Conservation (phyloP, 2,113 vertebrate genomes). For the Mola mola region DNA sequence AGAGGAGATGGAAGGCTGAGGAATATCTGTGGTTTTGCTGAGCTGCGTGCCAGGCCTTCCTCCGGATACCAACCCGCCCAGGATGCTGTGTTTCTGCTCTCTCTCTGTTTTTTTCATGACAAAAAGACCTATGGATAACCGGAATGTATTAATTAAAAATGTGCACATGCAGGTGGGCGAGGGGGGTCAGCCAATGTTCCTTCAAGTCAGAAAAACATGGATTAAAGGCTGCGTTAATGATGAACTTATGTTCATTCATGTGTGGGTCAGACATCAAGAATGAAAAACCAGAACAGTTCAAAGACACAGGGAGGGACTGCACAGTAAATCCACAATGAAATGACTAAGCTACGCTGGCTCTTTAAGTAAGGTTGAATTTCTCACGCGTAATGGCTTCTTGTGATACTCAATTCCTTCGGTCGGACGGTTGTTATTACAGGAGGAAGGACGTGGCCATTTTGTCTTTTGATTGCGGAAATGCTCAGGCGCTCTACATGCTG, state of each 20-base stretch:
- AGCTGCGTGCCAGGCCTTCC: constrained; percentile 61
- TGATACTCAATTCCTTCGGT: too few relatives aligned
- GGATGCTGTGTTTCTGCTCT: constrained; percentile 31
- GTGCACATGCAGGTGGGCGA: constrained; percentile 55
- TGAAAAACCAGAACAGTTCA: too few relatives aligned
- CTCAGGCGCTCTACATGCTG: constrained; percentile 14
- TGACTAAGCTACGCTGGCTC: too few relatives aligned
- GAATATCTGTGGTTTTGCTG: constrained; percentile 64
- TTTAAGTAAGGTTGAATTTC: too few relatives aligned
- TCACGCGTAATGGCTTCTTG: too few relatives aligned
- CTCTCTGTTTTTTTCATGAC: constrained; percentile 18
- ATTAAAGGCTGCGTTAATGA: too few relatives aligned
- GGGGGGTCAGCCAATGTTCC: constrained; percentile 56
- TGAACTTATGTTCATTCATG: too few relatives aligned
- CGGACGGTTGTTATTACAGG: too few relatives aligned
- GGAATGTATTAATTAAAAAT: constrained; percentile 63
- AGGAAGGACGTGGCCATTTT: constrained; percentile 33
- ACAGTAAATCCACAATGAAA: too few relatives aligned
- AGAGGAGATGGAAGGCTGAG: constrained; percentile 37
- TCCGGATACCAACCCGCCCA: constrained; percentile 63
- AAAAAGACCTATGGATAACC: constrained; percentile 62
- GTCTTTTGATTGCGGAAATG: constrained; percentile 27
- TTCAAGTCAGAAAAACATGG: too few relatives aligned
- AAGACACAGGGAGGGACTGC: too few relatives aligned
- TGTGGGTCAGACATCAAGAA: too few relatives aligned